Base-by-base conservation (phyloP, 2,113 vertebrate species). In the Anthoscopus minutus region DNA sequence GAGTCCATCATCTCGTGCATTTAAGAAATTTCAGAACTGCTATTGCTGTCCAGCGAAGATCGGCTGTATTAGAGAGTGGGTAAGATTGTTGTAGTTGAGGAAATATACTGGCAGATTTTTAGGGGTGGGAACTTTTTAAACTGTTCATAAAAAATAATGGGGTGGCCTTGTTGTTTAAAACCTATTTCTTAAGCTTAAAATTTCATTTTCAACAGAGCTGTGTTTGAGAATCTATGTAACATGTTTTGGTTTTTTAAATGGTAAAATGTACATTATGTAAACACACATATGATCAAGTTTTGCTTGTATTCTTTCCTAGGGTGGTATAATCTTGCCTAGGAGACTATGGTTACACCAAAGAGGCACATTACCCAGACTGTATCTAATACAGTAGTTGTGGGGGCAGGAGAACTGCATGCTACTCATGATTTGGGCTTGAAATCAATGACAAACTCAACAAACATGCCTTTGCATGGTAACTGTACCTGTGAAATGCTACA, bases 81-180 rank as follows among this genome's bases (percentile, higher is more conserved):
- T 94, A 94, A 96, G 84, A 93, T 92, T 89, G 89, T 93, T 91
- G 57, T 44, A 74, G 79, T 65, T 4, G 78, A 97, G 88, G 95
- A 96, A 93, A 84, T 66, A 64, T 89, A 84, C 38, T 93, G 96
- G 96, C 96, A 91, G 94, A 95, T 98, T 98, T 98, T 98, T 98
- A 98, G 96, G 97, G 96, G 95, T 89, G 97, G 97, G 97, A 89
- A 96, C 97, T 98, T 98, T 98, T 98, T 98, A 95, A 98, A 95
- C 78, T 96, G 88, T 98, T 97, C 96, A 88, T 97, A 94, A 92
- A 95, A 92, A 94, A 50, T 54, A 92, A 96, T 78, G 96, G 97
- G 97, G 96, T 96, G 97, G 95, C 97, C 96, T 97, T 97, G 96
- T 97, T 97, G 96, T 97, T 96, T 88, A 92, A 96, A 97, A 95